These are phyloP conservation scores for Chelon auratus DNA, from an alignment of 2,797 vertebrate genomes.

Conservation along the genomic window DNA sequence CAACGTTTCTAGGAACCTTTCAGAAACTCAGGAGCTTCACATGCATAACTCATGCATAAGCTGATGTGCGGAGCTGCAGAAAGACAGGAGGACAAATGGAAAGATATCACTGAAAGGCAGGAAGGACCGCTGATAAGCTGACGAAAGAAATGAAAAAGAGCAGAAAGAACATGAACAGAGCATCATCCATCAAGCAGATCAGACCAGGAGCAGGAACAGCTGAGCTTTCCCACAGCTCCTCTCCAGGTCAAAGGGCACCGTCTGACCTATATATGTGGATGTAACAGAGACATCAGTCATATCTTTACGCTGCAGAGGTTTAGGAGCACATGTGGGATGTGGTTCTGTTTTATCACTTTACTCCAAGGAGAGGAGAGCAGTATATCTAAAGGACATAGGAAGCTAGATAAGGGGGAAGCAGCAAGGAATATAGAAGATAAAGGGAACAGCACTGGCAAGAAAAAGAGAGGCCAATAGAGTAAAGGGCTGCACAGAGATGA, in stretches of 20 bases:
- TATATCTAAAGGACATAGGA: constrained; percentile 64
- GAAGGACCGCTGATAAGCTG: constrained; percentile 48
- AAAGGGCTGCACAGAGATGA: constrained; percentile 19
- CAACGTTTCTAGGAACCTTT: constrained; percentile 18
- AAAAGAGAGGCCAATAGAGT: constrained; percentile 42
- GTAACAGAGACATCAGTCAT: constrained; percentile 73
- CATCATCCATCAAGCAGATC: constrained; percentile 72
- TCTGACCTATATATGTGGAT: constrained; percentile 71
- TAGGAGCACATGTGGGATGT: constrained; percentile 62
- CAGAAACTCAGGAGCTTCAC: constrained; percentile 25
- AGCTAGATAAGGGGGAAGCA: constrained; percentile 58
- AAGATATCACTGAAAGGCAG: constrained; percentile 40
- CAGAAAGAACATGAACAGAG: constrained; percentile 35
- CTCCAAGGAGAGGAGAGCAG: constrained; percentile 51
- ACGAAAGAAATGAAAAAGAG: constrained; percentile 57
- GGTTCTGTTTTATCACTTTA: constrained; percentile 74
- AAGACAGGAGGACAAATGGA: constrained; percentile 39
- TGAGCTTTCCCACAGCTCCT: constrained; percentile 56
- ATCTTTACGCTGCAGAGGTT: constrained; percentile 43
- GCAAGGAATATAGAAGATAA: constrained; percentile 55
- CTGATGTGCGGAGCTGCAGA: constrained; percentile 58
- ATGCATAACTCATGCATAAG: constrained; percentile 46
- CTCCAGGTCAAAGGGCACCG: constrained; percentile 61
- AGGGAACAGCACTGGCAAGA: constrained; percentile 40
- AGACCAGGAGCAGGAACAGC: constrained; percentile 48